Base-by-base conservation (phyloP, 2,113 vertebrate species). In the Nothocercus julius region DNA sequence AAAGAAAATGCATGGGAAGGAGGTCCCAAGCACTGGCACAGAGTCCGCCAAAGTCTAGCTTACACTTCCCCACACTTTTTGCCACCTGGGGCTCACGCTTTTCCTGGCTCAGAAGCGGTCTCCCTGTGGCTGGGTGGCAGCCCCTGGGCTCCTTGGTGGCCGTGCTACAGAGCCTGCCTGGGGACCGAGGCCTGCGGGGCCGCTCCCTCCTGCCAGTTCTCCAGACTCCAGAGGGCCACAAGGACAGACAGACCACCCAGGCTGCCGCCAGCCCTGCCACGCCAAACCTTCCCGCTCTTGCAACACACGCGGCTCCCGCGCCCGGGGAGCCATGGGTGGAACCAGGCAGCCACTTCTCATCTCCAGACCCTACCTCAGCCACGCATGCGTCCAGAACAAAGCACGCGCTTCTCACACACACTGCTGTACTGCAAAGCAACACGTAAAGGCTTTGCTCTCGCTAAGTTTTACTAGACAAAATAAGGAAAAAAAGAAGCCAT, bases 171-270 rank as follows among this genome's bases (percentile, higher is more conserved):
- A 79, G 42, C 88, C 90, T 86, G 70, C 24, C 83, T 34, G 1
- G 51, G 66, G 34, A 42, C 81, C 0, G 0, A 84, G 76, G 73
- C 88, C 90, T 88, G 80, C 58, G 0, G 4, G 76, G 72, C 69
- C 89, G 87, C 83, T 94, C 18, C 3, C 30, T 76, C 47, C 83
- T 94, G 83, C 85, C 94, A 90, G 86, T 53, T 81, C 89, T 93
- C 82, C 90, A 94, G 90, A 47, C 45, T 47, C 45, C 18, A 16
- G 45, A 34, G 47, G 95, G 92, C 92, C 89, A 94, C 80, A 56
- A 86, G 94, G 66, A 62, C 86, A 95, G 96, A 95, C 95, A 95
- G 96, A 95, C 95, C 96, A 97, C 96, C 95, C 96, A 96, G 77
- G 89, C 92, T 93, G 96, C 94, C 84, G 51, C 74, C 45, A 89